Conservation (phyloP, 2,888 invertebrate genomes). For the Lepidocyrtinus sp. region DNA sequence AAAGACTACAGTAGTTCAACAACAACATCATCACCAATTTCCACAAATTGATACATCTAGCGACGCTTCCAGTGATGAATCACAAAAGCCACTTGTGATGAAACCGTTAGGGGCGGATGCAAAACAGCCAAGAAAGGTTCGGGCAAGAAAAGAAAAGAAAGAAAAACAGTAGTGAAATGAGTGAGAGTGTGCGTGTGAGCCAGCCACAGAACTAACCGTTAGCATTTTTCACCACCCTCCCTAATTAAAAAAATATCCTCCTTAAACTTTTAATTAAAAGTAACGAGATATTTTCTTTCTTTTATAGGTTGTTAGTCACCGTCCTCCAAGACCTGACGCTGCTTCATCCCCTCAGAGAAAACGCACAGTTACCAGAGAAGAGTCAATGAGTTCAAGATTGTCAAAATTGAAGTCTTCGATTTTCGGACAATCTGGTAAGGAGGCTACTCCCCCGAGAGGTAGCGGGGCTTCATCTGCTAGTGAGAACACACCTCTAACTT, state of each 20-base stretch:
- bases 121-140: slow-evolving; percentile 59
- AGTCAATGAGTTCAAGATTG: slow-evolving; percentile 62
- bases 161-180: not conserved
- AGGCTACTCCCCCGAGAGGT: slow-evolving; percentile 14
- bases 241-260: too few relatives aligned
- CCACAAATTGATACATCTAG: slow-evolving; percentile 58
- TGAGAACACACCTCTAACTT: slow-evolving; percentile 1
- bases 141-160: not conserved
- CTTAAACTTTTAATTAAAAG: too few relatives aligned
- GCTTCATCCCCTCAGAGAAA: slow-evolving; percentile 56
- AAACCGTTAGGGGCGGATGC: slow-evolving; percentile 50
- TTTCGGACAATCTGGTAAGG: slow-evolving; percentile 56
- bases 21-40: slow-evolving; percentile 15
- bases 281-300: not conserved
- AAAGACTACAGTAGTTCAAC: slow-evolving; percentile 21
- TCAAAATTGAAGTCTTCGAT: slow-evolving; percentile 62
- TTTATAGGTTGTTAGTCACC: slow-evolving; percentile 43
- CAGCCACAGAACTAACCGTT: too few relatives aligned
- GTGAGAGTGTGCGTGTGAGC: not conserved
- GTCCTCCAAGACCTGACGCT: slow-evolving; percentile 49
- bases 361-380: slow-evolving; percentile 52
- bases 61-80: slow-evolving; percentile 69
- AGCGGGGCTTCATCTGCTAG: slow-evolving; percentile 3
- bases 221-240: too few relatives aligned
- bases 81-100: slow-evolving; percentile 67